phyloP scores from a whole-genome alignment of 1,140 invertebrate genomes.

The Stenopsyche tienmushanensis region DNA sequence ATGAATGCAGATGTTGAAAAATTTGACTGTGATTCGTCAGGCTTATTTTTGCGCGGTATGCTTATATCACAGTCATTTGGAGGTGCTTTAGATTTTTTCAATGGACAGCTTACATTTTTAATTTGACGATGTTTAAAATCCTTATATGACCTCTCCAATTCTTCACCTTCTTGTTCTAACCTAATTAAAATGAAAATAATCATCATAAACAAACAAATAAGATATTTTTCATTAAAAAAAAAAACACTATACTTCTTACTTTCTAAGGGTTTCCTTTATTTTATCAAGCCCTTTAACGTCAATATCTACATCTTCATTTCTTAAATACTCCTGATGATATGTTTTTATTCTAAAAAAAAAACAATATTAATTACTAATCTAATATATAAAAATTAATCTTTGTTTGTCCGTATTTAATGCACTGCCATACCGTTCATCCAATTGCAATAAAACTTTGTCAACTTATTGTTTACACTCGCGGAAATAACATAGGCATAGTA shows the following conservation, averaged over 20 bases:
- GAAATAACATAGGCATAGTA: too few relatives aligned
- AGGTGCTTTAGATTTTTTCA: constrained; percentile 3
- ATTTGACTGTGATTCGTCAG: background rate
- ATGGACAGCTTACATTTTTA: background rate
- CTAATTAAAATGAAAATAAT: constrained; percentile 25
- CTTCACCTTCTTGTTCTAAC: constrained; percentile 47
- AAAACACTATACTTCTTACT: constrained; percentile 3
- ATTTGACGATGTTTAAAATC: constrained; percentile 33
- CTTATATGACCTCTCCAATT: constrained; percentile 43
- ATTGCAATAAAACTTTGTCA: too few relatives aligned
- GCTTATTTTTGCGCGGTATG: too few relatives aligned
- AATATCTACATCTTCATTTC: constrained; percentile 13
- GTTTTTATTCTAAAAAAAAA: too few relatives aligned
- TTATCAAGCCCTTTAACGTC: constrained; percentile 46
- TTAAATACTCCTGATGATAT: too few relatives aligned
- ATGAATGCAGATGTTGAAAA: background rate
- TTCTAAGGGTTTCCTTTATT: constrained; percentile 44
- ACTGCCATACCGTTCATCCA: too few relatives aligned
- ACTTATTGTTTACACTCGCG: too few relatives aligned
- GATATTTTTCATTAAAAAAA: too few relatives aligned
- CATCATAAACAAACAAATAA: too few relatives aligned
- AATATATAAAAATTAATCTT: too few relatives aligned
- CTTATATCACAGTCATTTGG: background rate
- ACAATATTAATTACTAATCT: too few relatives aligned
- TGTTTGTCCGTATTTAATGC: too few relatives aligned